Base-by-base conservation (phyloP, 1,140 invertebrate genomes). In the Pemphigus obesinymphae region DNA sequence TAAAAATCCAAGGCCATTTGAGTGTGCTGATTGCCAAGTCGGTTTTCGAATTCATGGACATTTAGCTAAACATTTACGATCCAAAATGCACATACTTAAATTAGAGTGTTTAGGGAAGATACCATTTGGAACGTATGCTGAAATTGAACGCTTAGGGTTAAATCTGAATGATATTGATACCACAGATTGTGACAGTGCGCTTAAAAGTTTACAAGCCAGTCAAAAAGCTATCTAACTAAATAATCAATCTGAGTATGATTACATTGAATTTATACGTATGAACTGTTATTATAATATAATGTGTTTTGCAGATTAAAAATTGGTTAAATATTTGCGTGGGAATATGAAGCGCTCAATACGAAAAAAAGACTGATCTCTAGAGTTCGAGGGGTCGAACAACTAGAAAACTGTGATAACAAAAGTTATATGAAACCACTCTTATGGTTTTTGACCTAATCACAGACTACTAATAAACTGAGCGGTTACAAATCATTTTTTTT, bases 1-100 rank as follows among this genome's bases (percentile, higher is more conserved):
- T 80, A 82, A 82, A 55, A 97, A 98, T 89, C 96, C 96, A 20
- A 89, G 96, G 68, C 96, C 96, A 7, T 98, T 97, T 85, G 96
- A 96, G 85, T 99, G 97, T 88, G 92, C 91, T 8, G 96, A 98
- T 85, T 99, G 97, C 87, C 96, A 96, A 86, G 94, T 97, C 82
- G 96, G 96, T 1, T 99, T 99, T 87, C 91, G 97, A 83, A 98
- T 98, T 85, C 96, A 97, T 85, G 97, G 96, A 0, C 96, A 98
- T 88, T 88, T 99, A 84, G 95, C 96, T 0, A 98, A 98, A 88
- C 97, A 99, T 89, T 89, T 99, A 55, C 90, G 97, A 53, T 97
- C 96, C 43, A 98, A 98, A 89, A 95, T 96, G 91, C 97, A 99
- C 86, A 97, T 99, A 31, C 96, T 96, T 92, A 93, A 95, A 85